Evolutionary conservation across 2,888 invertebrate species (phyloP).

Genomic region (Alentia gelatinosa): DNA sequence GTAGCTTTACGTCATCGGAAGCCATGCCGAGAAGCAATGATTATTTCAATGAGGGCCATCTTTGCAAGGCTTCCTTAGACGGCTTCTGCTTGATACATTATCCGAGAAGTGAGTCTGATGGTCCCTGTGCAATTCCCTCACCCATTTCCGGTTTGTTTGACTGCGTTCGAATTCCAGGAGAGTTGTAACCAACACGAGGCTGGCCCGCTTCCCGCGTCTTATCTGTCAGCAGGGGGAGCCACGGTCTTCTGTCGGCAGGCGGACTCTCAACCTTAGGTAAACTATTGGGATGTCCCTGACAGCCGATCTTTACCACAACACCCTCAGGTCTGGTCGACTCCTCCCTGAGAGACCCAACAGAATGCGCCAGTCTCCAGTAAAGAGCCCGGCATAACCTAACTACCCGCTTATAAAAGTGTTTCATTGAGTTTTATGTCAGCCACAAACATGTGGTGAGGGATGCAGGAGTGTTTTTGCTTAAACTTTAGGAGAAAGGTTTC

Average conservation of each 20-base stretch:
- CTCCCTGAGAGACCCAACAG: background rate
- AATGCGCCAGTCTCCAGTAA: no score
- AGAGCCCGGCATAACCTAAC: background rate
- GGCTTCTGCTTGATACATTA: no score
- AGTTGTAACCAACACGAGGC: no score
- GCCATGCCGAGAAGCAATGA: no score
- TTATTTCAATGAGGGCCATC: no score
- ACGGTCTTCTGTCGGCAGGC: background rate
- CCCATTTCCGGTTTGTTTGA: no score
- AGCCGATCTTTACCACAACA: constrained; percentile 29
- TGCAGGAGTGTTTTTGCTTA: background rate
- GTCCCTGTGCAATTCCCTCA: no score
- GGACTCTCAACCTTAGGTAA: background rate
- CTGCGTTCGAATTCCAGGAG: no score
- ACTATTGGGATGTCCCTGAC: constrained; percentile 14
- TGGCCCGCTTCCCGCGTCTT: no score
- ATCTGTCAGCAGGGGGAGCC: background rate
- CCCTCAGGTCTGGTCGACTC: background rate
- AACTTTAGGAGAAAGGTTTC: background rate
- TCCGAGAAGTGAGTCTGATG: no score
- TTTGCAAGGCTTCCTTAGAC: no score
- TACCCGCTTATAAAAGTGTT: background rate
- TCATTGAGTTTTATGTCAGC: background rate
- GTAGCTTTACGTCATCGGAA: no score
- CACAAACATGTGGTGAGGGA: background rate